These are phyloP conservation scores for Vandiemenella viatica DNA, from an alignment of 2,888 invertebrate species.

Conservation along the genomic window DNA sequence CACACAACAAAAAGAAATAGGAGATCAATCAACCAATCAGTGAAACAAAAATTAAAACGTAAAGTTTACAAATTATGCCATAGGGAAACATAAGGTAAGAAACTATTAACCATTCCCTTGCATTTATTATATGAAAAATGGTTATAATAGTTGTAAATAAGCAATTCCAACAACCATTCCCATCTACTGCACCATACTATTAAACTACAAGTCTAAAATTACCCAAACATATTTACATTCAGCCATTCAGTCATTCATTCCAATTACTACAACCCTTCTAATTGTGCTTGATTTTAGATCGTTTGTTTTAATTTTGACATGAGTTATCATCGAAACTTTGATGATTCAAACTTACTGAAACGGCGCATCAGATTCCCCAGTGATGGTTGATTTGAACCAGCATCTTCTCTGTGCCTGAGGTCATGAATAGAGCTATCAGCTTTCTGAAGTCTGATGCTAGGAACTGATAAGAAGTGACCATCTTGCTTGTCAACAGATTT, in stretches of 20 bases:
- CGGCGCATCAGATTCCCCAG: slow-evolving; percentile 66
- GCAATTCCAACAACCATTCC: slow-evolving; percentile 13
- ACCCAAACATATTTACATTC: slow-evolving; percentile 9
- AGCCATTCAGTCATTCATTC: slow-evolving; percentile 8
- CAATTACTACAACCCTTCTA: slow-evolving; percentile 4
- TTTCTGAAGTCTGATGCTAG: slow-evolving; percentile 52
- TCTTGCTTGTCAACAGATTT: slow-evolving; percentile 39
- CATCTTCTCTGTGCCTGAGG: slow-evolving; percentile 37
- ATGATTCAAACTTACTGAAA: slow-evolving; percentile 66
- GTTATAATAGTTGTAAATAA: slow-evolving; percentile 4
- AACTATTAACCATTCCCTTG: slow-evolving; percentile 9
- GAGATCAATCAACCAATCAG: slow-evolving; percentile 8
- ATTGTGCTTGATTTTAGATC: slow-evolving; percentile 5
- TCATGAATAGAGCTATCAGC: slow-evolving; percentile 28
- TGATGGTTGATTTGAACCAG: slow-evolving; percentile 30
- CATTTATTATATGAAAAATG: slow-evolving; percentile 1
- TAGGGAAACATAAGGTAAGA: slow-evolving; percentile 5
- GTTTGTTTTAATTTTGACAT: neutral
- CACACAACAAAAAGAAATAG: too few relatives aligned
- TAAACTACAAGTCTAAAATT: slow-evolving; percentile 6
- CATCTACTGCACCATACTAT: slow-evolving; percentile 8
- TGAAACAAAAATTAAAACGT: neutral
- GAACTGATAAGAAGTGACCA: slow-evolving; percentile 58
- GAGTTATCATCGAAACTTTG: neutral
- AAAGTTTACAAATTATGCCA: too few relatives aligned